Percentiles rank a stretch among this genome's conserved stretches.
Evolutionary conservation across 2,113 vertebrate genomes (phyloP).

Genomic region (Callionymus lyra): DNA sequence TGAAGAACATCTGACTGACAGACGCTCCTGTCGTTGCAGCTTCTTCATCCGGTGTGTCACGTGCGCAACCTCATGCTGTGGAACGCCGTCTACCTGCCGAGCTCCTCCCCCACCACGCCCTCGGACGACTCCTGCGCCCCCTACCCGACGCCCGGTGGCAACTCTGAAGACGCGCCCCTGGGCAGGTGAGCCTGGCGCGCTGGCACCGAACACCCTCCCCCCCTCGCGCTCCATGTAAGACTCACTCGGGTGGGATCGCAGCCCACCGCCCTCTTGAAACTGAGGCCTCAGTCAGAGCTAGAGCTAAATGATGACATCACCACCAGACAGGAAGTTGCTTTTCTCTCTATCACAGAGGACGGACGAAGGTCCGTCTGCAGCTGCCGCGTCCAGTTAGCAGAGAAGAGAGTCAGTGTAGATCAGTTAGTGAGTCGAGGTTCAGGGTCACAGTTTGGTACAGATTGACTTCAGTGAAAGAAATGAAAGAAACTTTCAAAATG

Average conservation of each 20-base stretch:
- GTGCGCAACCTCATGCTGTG: conserved; percentile 94
- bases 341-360: no score
- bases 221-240: conserved; percentile 56
- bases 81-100: conserved; percentile 93
- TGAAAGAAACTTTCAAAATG: no score
- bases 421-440: no score
- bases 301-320: no score
- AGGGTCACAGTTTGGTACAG: no score
- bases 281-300: no score
- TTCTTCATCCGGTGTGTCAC: conserved; percentile 94
- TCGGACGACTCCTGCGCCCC: conserved; percentile 87
- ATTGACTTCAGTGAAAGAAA: no score
- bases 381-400: no score
- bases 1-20: not conserved
- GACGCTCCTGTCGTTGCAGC: conserved; percentile 58
- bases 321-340: no score
- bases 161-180: conserved; percentile 80
- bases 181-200: conserved; percentile 77
- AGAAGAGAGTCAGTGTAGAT: no score
- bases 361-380: no score
- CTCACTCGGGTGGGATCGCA: conserved; percentile 26
- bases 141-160: conserved; percentile 79
- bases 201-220: conserved; percentile 37
- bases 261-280: no score
- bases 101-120: conserved; percentile 87